These are phyloP conservation scores for Folsomia candida DNA, from an alignment of 2,888 invertebrate species.

Conservation along the genomic window DNA sequence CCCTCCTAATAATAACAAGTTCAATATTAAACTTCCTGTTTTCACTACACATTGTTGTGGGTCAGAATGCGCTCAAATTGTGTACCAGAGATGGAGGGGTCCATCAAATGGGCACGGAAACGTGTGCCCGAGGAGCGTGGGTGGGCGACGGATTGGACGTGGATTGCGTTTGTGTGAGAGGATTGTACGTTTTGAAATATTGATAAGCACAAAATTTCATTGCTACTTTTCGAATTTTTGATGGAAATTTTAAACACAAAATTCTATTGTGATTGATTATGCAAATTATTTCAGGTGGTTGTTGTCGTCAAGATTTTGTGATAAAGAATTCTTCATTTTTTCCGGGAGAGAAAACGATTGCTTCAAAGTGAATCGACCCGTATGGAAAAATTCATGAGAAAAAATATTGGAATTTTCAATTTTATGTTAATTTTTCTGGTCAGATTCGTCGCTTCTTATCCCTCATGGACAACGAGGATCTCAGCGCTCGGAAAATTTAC, in stretches of 20 bases:
- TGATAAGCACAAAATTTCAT: neutral
- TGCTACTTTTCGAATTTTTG: neutral
- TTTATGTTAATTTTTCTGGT: neutral
- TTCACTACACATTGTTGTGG: too few relatives aligned
- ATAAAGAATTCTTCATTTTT: constrained; percentile 14
- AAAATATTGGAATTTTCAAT: neutral
- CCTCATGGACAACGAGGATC: neutral
- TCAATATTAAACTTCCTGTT: too few relatives aligned
- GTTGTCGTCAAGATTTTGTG: constrained; percentile 21
- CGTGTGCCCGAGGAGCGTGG: constrained; percentile 17
- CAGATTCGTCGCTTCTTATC: constrained; percentile 26
- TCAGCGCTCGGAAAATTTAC: neutral
- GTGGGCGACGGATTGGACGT: neutral
- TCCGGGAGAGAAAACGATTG: constrained; percentile 17
- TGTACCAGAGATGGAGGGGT: constrained; percentile 6
- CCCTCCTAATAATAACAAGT: too few relatives aligned
- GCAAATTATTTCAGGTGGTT: constrained; percentile 15
- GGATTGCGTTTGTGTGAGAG: constrained; percentile 14
- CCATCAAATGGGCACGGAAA: neutral
- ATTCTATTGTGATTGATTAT: neutral
- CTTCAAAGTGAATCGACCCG: constrained; percentile 18
- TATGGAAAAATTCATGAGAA: constrained; percentile 4
- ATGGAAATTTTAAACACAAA: neutral
- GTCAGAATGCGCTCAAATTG: constrained; percentile 7
- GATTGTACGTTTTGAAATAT: constrained; percentile 12